These are phyloP conservation scores for Drosophila crucigera DNA, from an alignment of 2,888 invertebrate species.

Conservation along the genomic window DNA sequence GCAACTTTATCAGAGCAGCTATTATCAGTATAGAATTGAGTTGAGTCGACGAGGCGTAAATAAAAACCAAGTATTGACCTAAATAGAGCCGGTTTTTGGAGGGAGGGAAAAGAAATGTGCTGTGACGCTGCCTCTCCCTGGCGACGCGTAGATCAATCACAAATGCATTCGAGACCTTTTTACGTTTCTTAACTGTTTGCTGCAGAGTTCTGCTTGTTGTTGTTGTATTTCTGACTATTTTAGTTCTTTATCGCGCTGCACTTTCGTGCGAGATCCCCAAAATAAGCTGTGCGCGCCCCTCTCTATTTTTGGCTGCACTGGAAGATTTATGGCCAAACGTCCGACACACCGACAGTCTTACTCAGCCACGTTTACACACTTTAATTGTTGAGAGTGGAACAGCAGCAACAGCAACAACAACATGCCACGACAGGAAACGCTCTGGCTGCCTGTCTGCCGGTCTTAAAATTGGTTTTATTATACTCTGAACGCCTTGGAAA, in stretches of 20 bases:
- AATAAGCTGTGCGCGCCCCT: slow-evolving; percentile 17
- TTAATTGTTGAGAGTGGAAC: slow-evolving; percentile 61
- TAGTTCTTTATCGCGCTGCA: slow-evolving; percentile 36
- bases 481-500: background rate
- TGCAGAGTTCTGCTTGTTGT: slow-evolving; percentile 18
- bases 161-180: slow-evolving; percentile 35
- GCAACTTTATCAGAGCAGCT: slow-evolving; percentile 45
- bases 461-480: slow-evolving; percentile 60
- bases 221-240: background rate
- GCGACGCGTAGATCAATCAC: slow-evolving; percentile 68
- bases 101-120: background rate
- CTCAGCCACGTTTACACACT: slow-evolving; percentile 74
- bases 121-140: slow-evolving; percentile 12
- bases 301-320: slow-evolving; percentile 69
- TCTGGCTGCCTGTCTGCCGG: slow-evolving; percentile 44
- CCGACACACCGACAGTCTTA: slow-evolving; percentile 61
- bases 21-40: slow-evolving; percentile 48
- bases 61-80: slow-evolving; percentile 59
- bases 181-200: slow-evolving; percentile 48
- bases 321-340: slow-evolving; percentile 71
- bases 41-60: slow-evolving; percentile 47
- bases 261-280: slow-evolving; percentile 22
- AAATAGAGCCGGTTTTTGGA: slow-evolving; percentile 31
- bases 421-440: slow-evolving; percentile 73
- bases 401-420: slow-evolving; percentile 32